Evolutionary conservation across 1,140 invertebrate genomes (phyloP).

Genomic region (Choristoneura fumiferana): DNA sequence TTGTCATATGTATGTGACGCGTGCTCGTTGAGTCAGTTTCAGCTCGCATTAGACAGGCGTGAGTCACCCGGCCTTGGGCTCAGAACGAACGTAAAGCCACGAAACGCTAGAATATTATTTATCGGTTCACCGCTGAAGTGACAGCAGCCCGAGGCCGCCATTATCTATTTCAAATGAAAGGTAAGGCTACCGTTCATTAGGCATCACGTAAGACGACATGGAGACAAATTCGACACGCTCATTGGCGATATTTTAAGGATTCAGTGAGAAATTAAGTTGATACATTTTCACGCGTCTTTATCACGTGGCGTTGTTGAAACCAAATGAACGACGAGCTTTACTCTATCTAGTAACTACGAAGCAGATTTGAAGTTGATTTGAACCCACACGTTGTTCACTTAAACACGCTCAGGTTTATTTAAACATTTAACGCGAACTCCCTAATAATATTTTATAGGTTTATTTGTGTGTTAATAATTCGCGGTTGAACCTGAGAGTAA

Average conservation of each 20-base stretch:
- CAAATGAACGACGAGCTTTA: too few species aligned
- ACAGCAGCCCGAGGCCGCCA: constrained; percentile 41
- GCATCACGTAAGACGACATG: neutral
- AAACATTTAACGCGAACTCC: too few species aligned
- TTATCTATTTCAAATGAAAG: constrained; percentile 20
- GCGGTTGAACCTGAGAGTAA: constrained; percentile 46
- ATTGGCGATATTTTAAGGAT: too few species aligned
- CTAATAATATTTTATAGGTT: neutral
- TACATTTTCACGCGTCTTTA: too few species aligned
- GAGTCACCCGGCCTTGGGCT: constrained; percentile 67
- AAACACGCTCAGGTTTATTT: too few species aligned
- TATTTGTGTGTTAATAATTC: constrained; percentile 24
- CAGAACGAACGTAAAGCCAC: constrained; percentile 47
- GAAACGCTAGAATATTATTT: constrained; percentile 65
- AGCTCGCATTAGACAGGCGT: constrained; percentile 39
- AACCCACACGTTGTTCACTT: too few species aligned
- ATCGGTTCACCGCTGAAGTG: constrained; percentile 48
- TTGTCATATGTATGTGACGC: constrained; percentile 19
- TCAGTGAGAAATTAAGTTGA: too few species aligned
- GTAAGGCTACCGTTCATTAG: neutral
- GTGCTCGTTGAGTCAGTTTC: constrained; percentile 37
- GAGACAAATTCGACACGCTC: neutral
- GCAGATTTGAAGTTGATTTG: too few species aligned
- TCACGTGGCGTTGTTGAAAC: too few species aligned
- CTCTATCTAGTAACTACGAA: too few species aligned